Percentiles rank a stretch among this genome's conserved stretches.
These are phyloP conservation scores for Dicerorhinus sumatrensis DNA, from an alignment of 2,113 vertebrate species.

Conservation along the genomic window DNA sequence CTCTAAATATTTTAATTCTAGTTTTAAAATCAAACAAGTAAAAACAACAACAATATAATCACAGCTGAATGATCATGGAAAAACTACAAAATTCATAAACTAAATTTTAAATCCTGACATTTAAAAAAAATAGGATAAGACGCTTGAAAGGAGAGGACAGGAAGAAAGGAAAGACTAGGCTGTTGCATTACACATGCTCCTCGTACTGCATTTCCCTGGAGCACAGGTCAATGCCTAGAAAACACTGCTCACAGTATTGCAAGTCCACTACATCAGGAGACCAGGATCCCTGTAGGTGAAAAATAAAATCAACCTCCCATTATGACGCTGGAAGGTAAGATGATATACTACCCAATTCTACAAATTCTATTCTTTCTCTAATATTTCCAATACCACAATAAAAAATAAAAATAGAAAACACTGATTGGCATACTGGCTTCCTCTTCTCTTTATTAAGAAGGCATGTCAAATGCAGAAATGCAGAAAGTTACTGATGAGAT, in stretches of 20 bases:
- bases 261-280: not conserved
- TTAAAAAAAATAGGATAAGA: not conserved
- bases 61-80: not conserved
- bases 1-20: slow-evolving; percentile 14
- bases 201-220: not conserved
- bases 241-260: accelerated
- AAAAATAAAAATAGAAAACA: not conserved
- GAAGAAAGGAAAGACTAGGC: not conserved
- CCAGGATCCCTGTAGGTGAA: not conserved
- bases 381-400: not conserved
- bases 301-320: not conserved
- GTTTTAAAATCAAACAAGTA: slow-evolving; percentile 2
- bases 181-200: accelerated
- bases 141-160: not conserved
- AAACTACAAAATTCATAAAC: not conserved
- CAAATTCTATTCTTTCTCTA: not conserved
- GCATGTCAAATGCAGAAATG: slow-evolving; percentile 80
- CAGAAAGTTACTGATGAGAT: slow-evolving; percentile 77
- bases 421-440: not conserved
- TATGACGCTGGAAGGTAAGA: not conserved
- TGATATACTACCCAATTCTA: not conserved
- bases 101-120: not conserved
- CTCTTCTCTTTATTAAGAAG: slow-evolving; percentile 51
- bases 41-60: not conserved
- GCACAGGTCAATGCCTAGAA: not conserved